A percentile compares a stretch with the other conserved stretches of the same genome.
Conservation (phyloP, 2,113 vertebrate genomes). For the Etheostoma spectabile region DNA sequence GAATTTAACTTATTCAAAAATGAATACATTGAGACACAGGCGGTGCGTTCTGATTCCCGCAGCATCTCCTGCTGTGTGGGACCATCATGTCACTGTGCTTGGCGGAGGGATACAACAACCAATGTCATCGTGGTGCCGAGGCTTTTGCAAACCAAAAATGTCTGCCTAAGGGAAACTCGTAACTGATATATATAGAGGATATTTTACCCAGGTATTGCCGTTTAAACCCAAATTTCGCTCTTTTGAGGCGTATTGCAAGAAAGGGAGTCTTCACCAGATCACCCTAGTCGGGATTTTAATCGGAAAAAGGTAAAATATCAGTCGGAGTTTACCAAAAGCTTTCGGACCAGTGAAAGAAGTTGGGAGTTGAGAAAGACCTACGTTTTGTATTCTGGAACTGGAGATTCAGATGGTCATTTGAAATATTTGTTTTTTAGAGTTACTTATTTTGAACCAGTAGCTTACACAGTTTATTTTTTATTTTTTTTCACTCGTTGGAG, state of each 20-base stretch:
- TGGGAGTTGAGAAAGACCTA: constrained; percentile 81
- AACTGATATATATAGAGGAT: constrained; percentile 90
- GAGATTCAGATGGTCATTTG: constrained; percentile 20
- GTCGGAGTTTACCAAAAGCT: constrained; percentile 75
- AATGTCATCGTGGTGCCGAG: constrained; percentile 90
- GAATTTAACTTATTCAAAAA: no score
- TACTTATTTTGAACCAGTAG: neutral
- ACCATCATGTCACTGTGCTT: constrained; percentile 65
- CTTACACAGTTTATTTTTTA: neutral
- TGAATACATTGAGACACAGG: no score
- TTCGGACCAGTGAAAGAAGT: constrained; percentile 85
- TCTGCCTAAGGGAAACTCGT: constrained; percentile 97
- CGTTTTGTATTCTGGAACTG: constrained; percentile 47
- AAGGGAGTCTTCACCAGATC: constrained; percentile 81
- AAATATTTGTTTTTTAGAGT: neutral
- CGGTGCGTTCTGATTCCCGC: constrained; percentile 37
- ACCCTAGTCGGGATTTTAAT: constrained; percentile 89
- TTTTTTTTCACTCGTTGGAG: neutral
- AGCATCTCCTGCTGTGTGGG: constrained; percentile 71
- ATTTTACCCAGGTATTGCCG: constrained; percentile 65
- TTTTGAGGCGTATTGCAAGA: constrained; percentile 80
- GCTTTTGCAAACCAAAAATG: constrained; percentile 92
- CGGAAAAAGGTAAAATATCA: constrained; percentile 87
- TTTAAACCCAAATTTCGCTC: constrained; percentile 70
- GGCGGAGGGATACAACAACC: constrained; percentile 91